Base-by-base conservation (phyloP, 2,797 vertebrate genomes). In the Triplophysa yarkandensis region DNA sequence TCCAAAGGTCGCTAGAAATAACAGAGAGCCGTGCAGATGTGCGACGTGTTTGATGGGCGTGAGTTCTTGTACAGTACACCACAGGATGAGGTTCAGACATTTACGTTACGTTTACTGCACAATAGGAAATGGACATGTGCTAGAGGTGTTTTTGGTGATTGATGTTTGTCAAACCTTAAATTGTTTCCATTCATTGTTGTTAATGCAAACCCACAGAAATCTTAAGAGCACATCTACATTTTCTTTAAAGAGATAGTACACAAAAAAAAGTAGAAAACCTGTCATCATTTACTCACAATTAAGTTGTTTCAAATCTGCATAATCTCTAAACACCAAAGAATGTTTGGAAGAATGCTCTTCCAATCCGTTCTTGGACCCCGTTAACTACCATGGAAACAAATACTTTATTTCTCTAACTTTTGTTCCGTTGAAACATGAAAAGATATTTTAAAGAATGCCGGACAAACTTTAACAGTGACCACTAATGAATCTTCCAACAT, bases 1-100 rank as follows among this genome's bases (percentile, higher is more conserved):
- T 73, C 39, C 55, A 55, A 57, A 73, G 62, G n/a, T 60, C 9
- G 21, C 28, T 27, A 27, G 48, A 68, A 39, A 23, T 17, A 32
- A 10, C 17, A 32, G 28, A 34, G 1, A 10, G 28, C 1, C 3
- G 11, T 19, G 8, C 28, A 58, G 28, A 58, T 34, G 55, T 58
- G 32, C 5, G 44, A 52, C 17, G 10, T 6, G 58, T 28, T 11
- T 36, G 27, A 60, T 23, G 25, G 25, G 25, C 54, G 21, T 7
- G 21, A 34, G 5, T 25, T 54, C 10, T 72, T 63, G 30, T 28
- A 28, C 44, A 41, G 34, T 32, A 34, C 34, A 43, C 17, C 39
- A 57, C 71, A 74, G 62, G 71, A 74, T 65, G 71, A 23, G 61
- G 13, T 73, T 72, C 58, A 48, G 43, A 39, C 44, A 52, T 17